These are phyloP conservation scores for Procambarus virginalis DNA, from an alignment of 1,140 invertebrate species.

Conservation along the genomic window DNA sequence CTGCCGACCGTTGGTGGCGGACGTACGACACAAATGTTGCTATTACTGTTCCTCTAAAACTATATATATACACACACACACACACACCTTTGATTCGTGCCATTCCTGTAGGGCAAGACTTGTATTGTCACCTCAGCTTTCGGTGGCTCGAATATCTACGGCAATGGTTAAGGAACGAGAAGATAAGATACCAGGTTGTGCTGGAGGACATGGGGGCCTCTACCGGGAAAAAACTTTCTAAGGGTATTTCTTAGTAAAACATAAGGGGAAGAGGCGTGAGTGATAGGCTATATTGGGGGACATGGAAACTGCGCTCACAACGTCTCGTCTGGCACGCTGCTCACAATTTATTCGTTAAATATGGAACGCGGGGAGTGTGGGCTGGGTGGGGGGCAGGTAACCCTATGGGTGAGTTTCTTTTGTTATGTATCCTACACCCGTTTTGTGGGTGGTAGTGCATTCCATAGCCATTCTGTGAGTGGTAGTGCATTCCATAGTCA, in stretches of 20 bases:
- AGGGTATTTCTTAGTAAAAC: slow-evolving; percentile 62
- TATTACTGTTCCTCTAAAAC: background rate
- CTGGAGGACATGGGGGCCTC: slow-evolving; percentile 10
- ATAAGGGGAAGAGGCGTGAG: slow-evolving; percentile 48
- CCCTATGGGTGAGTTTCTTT: no score
- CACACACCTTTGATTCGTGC: background rate
- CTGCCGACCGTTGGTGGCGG: slow-evolving; percentile 41
- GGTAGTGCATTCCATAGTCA: no score
- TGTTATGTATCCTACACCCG: no score
- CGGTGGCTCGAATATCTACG: background rate
- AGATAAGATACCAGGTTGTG: background rate
- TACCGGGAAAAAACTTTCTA: slow-evolving; percentile 64
- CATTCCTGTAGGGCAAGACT: background rate
- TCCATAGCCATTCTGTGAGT: no score
- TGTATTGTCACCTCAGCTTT: background rate
- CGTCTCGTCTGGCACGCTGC: background rate
- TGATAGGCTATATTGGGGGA: slow-evolving; percentile 43
- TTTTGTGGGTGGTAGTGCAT: no score
- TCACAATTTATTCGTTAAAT: background rate
- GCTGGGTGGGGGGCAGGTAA: no score
- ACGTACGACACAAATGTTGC: slow-evolving; percentile 18
- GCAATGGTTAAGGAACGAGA: background rate
- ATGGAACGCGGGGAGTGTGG: no score
- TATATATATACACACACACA: background rate
- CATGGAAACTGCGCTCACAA: background rate